These are phyloP conservation scores for Epistrophe eligans DNA, from an alignment of 2,888 invertebrate genomes.

Conservation along the genomic window DNA sequence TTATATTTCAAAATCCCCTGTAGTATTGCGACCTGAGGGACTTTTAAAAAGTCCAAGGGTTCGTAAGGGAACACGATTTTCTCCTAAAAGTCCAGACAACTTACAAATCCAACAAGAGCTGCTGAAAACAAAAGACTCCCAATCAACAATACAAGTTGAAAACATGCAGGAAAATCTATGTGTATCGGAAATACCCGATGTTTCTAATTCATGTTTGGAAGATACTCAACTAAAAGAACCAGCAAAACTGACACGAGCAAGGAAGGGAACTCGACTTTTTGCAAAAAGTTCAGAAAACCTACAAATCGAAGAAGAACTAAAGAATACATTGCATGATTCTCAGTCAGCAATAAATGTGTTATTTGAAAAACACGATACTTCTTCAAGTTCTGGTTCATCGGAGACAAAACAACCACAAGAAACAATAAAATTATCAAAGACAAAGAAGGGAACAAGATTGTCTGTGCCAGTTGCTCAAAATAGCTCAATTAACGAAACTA, in stretches of 20 bases:
- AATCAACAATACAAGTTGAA: not conserved
- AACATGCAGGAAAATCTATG: not conserved
- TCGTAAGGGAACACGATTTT: conserved; percentile 18
- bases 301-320: not conserved
- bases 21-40: not conserved
- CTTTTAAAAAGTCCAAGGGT: not conserved
- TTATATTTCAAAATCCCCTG: not conserved
- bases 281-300: not conserved
- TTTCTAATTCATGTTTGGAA: not conserved
- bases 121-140: not conserved
- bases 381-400: not conserved
- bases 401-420: not conserved
- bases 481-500: not conserved
- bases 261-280: not conserved
- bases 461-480: not conserved
- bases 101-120: not conserved
- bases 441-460: not conserved
- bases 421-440: not conserved
- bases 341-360: not conserved
- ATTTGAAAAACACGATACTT: not conserved
- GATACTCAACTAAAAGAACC: not conserved
- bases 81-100: not conserved
- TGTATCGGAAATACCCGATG: not conserved
- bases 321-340: not conserved
- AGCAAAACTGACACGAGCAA: not conserved